Percentiles rank a stretch among this genome's conserved stretches.
phyloP scores from a whole-genome alignment of 2,113 vertebrate genomes.

The Marmota flaviventris region DNA sequence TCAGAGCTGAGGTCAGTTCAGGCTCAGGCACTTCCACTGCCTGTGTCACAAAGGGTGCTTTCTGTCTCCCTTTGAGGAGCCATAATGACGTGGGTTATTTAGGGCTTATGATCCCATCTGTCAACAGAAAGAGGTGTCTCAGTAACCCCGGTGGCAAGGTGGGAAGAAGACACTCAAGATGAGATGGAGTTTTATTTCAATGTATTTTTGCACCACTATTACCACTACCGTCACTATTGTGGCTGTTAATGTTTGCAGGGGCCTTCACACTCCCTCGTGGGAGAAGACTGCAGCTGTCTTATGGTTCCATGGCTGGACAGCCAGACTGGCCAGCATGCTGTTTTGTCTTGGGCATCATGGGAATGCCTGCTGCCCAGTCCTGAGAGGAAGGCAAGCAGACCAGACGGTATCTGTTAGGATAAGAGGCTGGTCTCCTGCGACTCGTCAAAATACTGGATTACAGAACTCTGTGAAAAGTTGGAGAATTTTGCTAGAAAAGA shows the following conservation, averaged over 20 bases:
- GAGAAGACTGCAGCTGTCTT: accelerated
- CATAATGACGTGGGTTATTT: too few relatives aligned
- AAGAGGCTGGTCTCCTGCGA: not conserved
- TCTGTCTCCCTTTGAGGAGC: not conserved
- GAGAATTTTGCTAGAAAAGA: not conserved
- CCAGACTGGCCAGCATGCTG: accelerated
- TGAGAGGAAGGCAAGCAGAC: not conserved
- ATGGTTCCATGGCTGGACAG: accelerated
- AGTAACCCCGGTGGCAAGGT: not conserved
- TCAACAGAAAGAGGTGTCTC: not conserved
- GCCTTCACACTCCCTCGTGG: not conserved
- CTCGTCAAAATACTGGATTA: accelerated
- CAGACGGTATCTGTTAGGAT: not conserved
- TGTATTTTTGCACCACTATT: not conserved
- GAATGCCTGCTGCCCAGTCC: accelerated
- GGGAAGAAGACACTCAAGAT: not conserved
- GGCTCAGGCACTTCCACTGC: not conserved
- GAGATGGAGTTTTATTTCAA: not conserved
- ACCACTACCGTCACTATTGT: too few relatives aligned
- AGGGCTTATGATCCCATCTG: not conserved
- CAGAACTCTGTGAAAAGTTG: not conserved
- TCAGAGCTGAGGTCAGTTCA: not conserved
- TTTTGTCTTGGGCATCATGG: accelerated
- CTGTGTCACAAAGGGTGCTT: not conserved
- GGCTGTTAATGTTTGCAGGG: not conserved